These are phyloP conservation scores for Montipora efflorescens DNA, from an alignment of 64 coral and sea anemone species.

Conservation along the genomic window DNA sequence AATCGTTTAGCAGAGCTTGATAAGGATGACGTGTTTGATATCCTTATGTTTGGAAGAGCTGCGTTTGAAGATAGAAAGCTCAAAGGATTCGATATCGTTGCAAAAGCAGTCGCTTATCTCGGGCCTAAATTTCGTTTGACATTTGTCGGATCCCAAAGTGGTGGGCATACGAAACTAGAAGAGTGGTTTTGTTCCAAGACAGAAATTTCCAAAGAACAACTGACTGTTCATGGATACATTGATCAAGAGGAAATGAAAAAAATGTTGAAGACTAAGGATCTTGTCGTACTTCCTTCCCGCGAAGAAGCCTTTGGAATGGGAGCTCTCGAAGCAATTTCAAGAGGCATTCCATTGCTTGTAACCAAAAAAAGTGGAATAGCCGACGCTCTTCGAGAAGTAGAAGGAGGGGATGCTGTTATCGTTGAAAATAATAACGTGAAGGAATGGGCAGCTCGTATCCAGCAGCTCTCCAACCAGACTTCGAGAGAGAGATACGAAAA, in stretches of 20 bases:
- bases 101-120: constrained; percentile 26
- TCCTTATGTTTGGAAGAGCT: constrained; percentile 55
- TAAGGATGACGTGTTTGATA: not conserved
- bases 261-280: not conserved
- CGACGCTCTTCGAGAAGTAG: not conserved
- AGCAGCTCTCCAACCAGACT: not conserved
- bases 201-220: not conserved
- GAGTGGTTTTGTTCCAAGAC: not conserved
- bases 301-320: constrained; percentile 44
- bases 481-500: not conserved
- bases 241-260: constrained; percentile 10
- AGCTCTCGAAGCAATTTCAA: constrained; percentile 45
- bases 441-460: constrained; percentile 2
- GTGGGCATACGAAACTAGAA: not conserved
- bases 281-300: constrained; percentile 27
- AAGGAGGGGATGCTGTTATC: constrained; percentile 1
- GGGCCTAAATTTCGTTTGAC: not conserved
- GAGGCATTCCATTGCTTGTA: constrained; percentile 4
- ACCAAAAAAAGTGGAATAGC: constrained; percentile 7
- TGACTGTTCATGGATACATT: constrained; percentile 13
- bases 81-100: constrained; percentile 56
- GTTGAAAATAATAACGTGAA: not conserved
- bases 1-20: too few relatives aligned
- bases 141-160: constrained; percentile 27
- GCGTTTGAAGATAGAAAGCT: constrained; percentile 18